A percentile compares a stretch with the other conserved stretches of the same genome.
These are phyloP conservation scores for Prosapia bicincta DNA, from an alignment of 2,888 invertebrate genomes.

Conservation along the genomic window DNA sequence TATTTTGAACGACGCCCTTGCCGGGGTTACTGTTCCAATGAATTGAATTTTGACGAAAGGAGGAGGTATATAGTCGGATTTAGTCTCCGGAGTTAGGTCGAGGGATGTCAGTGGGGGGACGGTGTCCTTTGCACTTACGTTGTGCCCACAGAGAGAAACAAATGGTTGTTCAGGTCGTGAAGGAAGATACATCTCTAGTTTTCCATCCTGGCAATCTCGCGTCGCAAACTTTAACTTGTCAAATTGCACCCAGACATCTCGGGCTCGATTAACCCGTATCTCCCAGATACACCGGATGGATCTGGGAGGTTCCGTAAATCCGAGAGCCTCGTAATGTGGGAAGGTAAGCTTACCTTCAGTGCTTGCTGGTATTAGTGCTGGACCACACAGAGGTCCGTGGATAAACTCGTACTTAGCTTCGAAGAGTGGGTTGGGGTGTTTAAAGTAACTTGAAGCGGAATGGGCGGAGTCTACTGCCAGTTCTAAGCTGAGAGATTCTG, in stretches of 20 bases:
- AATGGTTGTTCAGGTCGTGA: constrained; percentile 63
- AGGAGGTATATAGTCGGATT: constrained; percentile 63
- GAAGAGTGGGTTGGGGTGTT: constrained; percentile 77
- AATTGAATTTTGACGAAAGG: constrained; percentile 42
- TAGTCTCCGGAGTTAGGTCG: constrained; percentile 53
- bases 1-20: constrained; percentile 80
- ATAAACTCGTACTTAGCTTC: constrained; percentile 84
- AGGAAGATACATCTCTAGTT: constrained; percentile 76
- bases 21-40: constrained; percentile 67
- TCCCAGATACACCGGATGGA: constrained; percentile 72
- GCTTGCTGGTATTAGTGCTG: constrained; percentile 72
- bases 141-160: constrained; percentile 80
- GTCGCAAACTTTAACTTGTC: constrained; percentile 81
- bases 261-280: constrained; percentile 73
- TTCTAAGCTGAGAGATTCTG: constrained; percentile 76
- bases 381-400: constrained; percentile 84
- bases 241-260: constrained; percentile 83
- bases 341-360: constrained; percentile 86
- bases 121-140: constrained; percentile 71
- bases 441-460: constrained; percentile 84
- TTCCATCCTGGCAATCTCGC: constrained; percentile 80
- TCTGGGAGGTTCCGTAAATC: constrained; percentile 48
- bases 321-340: constrained; percentile 76
- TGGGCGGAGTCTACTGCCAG: constrained; percentile 80
- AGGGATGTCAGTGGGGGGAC: constrained; percentile 58